Conservation (phyloP, 2,888 invertebrate species). For the Neocrepidodera transversa region DNA sequence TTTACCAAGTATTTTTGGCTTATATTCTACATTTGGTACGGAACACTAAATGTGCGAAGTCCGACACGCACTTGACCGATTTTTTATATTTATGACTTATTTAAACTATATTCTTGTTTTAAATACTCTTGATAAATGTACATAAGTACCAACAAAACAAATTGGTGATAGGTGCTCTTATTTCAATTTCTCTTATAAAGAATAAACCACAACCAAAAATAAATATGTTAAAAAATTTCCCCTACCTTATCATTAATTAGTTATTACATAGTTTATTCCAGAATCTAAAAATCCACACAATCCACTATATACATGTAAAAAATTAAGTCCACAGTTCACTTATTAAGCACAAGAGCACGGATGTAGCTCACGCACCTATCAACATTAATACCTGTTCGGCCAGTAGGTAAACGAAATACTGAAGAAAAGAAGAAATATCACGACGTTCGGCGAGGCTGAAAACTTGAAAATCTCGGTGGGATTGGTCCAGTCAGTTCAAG, state of each 20-base stretch:
- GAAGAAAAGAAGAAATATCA: conserved; percentile 37
- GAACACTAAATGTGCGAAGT: too few relatives aligned
- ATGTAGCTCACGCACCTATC: conserved; percentile 7
- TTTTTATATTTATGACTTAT: too few relatives aligned
- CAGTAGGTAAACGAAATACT: conserved; percentile 43
- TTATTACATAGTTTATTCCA: too few relatives aligned
- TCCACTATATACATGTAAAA: conserved; percentile 2
- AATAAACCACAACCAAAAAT: neutral
- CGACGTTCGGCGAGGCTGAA: conserved; percentile 23
- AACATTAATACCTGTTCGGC: conserved; percentile 39
- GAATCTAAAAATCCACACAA: neutral
- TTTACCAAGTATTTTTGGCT: too few relatives aligned
- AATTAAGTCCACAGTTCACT: conserved; percentile 26
- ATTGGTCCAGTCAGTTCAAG: conserved; percentile 30
- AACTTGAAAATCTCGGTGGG: conserved; percentile 32
- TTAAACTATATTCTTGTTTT: too few relatives aligned
- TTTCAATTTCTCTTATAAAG: neutral
- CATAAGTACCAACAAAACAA: too few relatives aligned
- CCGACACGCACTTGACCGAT: too few relatives aligned
- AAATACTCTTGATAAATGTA: too few relatives aligned
- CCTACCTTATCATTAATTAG: neutral
- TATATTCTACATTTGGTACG: too few relatives aligned
- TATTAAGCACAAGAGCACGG: conserved; percentile 15
- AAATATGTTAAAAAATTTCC: neutral
- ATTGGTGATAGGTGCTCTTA: neutral